Evolutionary conservation across 2,113 vertebrate genomes (phyloP).

Genomic region (Eudorcas thomsonii): DNA sequence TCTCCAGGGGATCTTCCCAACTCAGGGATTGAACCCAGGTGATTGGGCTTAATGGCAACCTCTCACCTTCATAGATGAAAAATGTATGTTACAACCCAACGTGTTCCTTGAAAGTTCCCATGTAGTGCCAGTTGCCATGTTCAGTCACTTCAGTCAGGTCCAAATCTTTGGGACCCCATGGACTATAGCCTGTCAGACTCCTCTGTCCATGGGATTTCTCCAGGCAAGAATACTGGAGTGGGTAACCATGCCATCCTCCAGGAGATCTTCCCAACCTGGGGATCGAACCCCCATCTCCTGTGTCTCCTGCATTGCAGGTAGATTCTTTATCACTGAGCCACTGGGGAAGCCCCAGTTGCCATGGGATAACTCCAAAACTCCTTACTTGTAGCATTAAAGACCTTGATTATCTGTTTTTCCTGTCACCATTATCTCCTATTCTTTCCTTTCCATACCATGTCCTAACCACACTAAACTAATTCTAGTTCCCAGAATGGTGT

Average conservation of each 20-base stretch:
- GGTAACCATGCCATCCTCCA: background rate
- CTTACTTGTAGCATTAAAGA: background rate
- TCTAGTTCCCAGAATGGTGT: background rate
- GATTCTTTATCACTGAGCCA: background rate
- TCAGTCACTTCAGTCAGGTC: background rate
- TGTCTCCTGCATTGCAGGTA: background rate
- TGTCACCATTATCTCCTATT: background rate
- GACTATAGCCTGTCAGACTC: background rate
- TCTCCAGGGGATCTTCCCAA: background rate
- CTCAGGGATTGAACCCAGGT: background rate
- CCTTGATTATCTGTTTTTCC: background rate
- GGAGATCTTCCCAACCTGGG: background rate
- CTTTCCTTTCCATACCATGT: background rate
- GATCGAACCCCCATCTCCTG: background rate
- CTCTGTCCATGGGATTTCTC: background rate
- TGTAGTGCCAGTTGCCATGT: background rate
- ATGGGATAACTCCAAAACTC: background rate
- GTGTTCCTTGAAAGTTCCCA: conserved; percentile 17
- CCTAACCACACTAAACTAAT: background rate
- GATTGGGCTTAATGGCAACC: background rate
- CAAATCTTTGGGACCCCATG: background rate
- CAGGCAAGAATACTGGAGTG: background rate
- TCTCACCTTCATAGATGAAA: background rate
- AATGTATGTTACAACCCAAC: background rate
- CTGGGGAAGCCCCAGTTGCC: background rate